Conservation (phyloP, 2,113 vertebrate genomes). For the Phyllostomus hastatus region DNA sequence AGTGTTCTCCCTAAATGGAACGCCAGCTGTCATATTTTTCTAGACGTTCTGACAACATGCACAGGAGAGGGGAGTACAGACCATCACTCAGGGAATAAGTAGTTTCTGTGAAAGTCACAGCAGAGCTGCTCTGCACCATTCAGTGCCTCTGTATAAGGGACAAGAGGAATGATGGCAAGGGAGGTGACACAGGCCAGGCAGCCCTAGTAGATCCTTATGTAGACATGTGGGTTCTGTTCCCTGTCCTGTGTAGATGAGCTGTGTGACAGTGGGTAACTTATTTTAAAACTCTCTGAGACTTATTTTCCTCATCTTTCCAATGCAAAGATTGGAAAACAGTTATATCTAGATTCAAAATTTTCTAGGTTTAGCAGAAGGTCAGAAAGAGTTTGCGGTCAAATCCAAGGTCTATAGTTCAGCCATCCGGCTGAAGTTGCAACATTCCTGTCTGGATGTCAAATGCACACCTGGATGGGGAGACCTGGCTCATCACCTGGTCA, state of each 20-base stretch:
- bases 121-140: accelerated
- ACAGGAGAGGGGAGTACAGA: background rate
- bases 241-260: background rate
- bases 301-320: background rate
- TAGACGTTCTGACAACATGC: background rate
- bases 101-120: background rate
- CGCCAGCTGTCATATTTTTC: constrained; percentile 35
- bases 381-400: background rate
- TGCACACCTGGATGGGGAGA: background rate
- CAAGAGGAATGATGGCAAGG: background rate
- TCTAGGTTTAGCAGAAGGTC: background rate
- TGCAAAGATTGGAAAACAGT: background rate
- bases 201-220: background rate
- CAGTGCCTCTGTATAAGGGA: accelerated
- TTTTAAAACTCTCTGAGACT: background rate
- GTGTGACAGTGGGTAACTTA: background rate
- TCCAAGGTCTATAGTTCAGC: background rate
- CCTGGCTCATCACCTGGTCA: background rate
- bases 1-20: constrained; percentile 38
- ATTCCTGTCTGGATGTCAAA: background rate
- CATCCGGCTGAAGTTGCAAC: background rate
- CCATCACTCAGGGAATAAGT: background rate
- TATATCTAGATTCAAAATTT: background rate
- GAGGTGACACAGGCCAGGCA: background rate
- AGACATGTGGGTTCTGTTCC: accelerated